phyloP scores from a whole-genome alignment of 1,140 invertebrate genomes.

The Ectropis grisescens region DNA sequence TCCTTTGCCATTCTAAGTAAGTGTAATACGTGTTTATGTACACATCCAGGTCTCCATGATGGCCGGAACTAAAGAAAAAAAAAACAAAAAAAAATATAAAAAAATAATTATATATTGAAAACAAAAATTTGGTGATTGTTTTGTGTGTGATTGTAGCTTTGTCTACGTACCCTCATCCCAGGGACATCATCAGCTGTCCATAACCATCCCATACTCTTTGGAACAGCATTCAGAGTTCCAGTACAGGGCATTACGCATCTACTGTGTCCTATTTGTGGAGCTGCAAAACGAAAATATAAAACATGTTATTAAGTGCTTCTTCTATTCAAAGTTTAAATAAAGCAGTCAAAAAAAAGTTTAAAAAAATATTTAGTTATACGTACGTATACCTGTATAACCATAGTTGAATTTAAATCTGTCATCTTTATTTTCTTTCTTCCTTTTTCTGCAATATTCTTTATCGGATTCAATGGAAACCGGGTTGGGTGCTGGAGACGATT shows the following conservation, averaged over 20 bases:
- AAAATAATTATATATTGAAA: too few species aligned
- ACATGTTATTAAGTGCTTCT: too few species aligned
- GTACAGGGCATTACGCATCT: constrained; percentile 45
- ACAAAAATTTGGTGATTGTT: too few species aligned
- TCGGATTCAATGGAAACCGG: constrained; percentile 35
- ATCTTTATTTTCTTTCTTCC: constrained; percentile 38
- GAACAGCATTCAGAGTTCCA: constrained; percentile 39
- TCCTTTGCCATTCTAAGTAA: constrained; percentile 44
- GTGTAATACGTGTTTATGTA: constrained; percentile 46
- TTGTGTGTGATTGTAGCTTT: too few species aligned
- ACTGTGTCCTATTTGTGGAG: constrained; percentile 52
- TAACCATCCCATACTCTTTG: constrained; percentile 55
- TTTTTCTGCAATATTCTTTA: constrained; percentile 43
- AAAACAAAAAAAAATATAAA: constrained; percentile 7
- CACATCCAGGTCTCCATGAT: constrained; percentile 48
- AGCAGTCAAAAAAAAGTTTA: too few species aligned
- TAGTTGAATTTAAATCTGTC: constrained; percentile 55
- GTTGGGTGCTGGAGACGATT: too few species aligned
- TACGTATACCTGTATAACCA: constrained; percentile 62
- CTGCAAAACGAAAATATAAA: constrained; percentile 20
- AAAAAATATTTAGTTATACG: constrained; percentile 27
- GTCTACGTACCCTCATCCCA: constrained; percentile 41
- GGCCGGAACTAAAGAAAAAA: constrained; percentile 49
- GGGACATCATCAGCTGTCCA: constrained; percentile 52
- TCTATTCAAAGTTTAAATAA: too few species aligned